These are phyloP conservation scores for Brachypteracias leptosomus DNA, from an alignment of 2,113 vertebrate genomes.

Conservation along the genomic window DNA sequence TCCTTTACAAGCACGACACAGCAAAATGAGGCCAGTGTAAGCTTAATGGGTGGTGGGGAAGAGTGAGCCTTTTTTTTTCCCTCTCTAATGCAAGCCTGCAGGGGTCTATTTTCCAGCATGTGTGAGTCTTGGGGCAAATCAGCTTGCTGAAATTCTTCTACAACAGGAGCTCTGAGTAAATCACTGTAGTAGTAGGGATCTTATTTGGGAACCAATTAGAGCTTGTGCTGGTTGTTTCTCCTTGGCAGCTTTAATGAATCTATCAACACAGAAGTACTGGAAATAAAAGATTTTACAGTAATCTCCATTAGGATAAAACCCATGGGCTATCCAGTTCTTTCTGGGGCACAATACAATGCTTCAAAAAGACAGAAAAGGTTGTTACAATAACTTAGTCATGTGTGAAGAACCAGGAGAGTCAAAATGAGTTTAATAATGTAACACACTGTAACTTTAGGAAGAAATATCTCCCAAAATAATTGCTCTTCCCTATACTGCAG, in stretches of 20 bases:
- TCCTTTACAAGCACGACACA: not conserved
- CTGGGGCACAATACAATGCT: not conserved
- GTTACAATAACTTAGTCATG: slow-evolving; percentile 1
- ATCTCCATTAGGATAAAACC: not conserved
- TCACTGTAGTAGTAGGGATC: not conserved
- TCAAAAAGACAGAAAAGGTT: not conserved
- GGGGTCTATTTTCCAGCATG: not conserved
- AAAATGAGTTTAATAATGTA: slow-evolving; percentile 28
- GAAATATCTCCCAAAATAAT: not conserved
- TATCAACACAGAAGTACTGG: not conserved
- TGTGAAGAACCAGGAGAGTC: not conserved
- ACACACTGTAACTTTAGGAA: not conserved
- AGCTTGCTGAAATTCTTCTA: not conserved
- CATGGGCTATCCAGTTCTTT: not conserved
- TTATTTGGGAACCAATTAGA: slow-evolving; percentile 37
- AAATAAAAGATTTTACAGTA: slow-evolving; percentile 9
- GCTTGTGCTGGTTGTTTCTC: slow-evolving; percentile 9
- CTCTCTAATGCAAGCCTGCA: not conserved
- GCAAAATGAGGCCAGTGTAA: slow-evolving; percentile 6
- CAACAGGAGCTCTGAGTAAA: not conserved
- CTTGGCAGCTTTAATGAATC: slow-evolving; percentile 8
- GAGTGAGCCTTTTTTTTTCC: not conserved
- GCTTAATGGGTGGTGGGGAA: not conserved
- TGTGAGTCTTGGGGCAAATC: slow-evolving; percentile 7
- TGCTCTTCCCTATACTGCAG: not conserved